Conservation (phyloP, 2,113 vertebrate genomes). For the Anguilla rostrata region DNA sequence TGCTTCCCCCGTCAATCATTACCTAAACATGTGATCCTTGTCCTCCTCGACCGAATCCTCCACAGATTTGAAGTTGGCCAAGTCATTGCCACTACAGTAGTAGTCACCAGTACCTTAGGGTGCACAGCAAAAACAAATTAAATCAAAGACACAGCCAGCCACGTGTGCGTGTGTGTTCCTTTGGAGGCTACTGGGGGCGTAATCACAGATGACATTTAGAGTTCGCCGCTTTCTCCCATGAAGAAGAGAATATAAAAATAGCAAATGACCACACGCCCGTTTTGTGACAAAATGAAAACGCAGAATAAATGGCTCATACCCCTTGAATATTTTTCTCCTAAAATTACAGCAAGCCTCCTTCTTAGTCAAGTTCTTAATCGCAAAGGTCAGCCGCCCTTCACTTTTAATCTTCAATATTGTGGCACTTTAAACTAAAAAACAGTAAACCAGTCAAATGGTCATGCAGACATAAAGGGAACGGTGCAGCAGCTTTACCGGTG, state of each 20-base stretch:
- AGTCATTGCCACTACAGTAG: slow-evolving; percentile 92
- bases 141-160: neutral
- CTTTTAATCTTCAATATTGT: neutral
- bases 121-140: slow-evolving; percentile 23
- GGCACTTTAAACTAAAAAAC: neutral
- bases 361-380: neutral
- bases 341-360: neutral
- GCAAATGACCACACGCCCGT: neutral
- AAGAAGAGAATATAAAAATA: neutral
- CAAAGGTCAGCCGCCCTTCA: neutral
- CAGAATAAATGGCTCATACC: no score
- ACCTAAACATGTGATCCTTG: slow-evolving; percentile 71
- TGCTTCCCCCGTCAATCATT: neutral
- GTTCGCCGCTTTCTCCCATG: neutral
- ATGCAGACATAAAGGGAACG: neutral
- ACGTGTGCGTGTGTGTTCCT: neutral
- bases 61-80: slow-evolving; percentile 73
- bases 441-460: neutral
- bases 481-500: slow-evolving; percentile 72
- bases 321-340: neutral
- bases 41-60: slow-evolving; percentile 59
- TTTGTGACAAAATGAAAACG: no score
- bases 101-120: slow-evolving; percentile 82
- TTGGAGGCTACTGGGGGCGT: neutral
- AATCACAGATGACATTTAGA: neutral